phyloP scores from a whole-genome alignment of 2,113 vertebrate species.

The Alligator sinensis region DNA sequence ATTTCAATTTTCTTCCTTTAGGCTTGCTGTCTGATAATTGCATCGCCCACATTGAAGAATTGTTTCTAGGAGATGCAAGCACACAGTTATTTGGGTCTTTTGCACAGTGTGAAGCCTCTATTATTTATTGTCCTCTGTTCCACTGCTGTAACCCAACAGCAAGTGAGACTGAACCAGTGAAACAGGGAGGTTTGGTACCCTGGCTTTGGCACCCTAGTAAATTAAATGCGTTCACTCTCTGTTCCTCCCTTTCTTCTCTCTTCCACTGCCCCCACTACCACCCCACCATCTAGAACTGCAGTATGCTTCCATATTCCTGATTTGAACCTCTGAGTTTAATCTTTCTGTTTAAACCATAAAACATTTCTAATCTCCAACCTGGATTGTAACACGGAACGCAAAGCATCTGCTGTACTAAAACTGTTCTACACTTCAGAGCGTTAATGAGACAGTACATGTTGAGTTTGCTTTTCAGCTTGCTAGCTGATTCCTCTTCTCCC shows the following conservation, averaged over 20 bases:
- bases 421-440: neutral
- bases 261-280: no score
- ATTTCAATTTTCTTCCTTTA: neutral
- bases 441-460: accelerated
- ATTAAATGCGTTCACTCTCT: neutral
- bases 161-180: neutral
- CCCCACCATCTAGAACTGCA: neutral
- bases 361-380: neutral
- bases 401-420: neutral
- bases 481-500: neutral
- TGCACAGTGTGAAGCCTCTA: neutral
- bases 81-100: accelerated
- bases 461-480: neutral
- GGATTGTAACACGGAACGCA: accelerated
- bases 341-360: neutral
- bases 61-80: neutral
- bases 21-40: neutral
- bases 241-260: no score
- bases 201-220: neutral
- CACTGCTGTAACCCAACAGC: neutral
- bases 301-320: neutral
- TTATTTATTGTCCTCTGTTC: neutral
- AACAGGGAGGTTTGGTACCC: neutral
- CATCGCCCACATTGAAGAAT: neutral
- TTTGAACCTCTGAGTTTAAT: neutral